Base-by-base conservation (phyloP, 2,888 invertebrate species). In the Mongoloraphidia duomilia region DNA sequence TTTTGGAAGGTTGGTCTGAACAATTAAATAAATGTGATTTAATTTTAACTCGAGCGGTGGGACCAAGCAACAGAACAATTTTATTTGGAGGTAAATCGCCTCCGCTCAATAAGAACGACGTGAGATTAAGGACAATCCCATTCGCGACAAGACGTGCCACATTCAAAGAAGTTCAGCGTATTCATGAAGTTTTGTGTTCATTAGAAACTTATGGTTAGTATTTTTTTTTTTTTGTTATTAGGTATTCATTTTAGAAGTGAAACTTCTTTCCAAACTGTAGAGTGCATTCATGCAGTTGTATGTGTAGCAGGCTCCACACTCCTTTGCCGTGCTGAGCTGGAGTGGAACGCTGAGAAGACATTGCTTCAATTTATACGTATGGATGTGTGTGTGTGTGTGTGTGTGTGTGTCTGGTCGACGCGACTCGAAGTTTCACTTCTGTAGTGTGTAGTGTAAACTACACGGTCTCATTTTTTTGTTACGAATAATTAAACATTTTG, bases 121-220 rank as follows among this genome's bases (percentile, higher is more conserved):
- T 65, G 2, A 69, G 84, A 51, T 63, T 87, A 9, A 67, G 84
- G 55, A 76, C 75, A 14, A 73, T 92, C 54, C 91, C 92, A 0
- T 89, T 92, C 66, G 81, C 84, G 0, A 90, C 91, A 0, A 72
- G 82, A 56, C 75, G 88, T 56, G 85, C 92, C 0, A 87, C 87
- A 0, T 84, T 80, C 58, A 82, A 77, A 46, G 91, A 92, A 70
- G 78, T 88, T 1, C 75, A 81, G 61, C 69, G 89, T 52, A 82
- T 87, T 0, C 82, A 85, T 56, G 75, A 76, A 46, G 70, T 82
- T 42, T 67, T 91, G 8, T 74, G 82, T 14, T 74, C 76, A 46
- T 66, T 80, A 41, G 75, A 79, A 59, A 72, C 84, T 36, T 83
- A 84, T 65, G 80, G 84, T 83, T 63, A 65, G 70, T 59, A 33